These are phyloP conservation scores for Listrodromus nycthemerus DNA, from an alignment of 2,888 invertebrate species.

Conservation along the genomic window DNA sequence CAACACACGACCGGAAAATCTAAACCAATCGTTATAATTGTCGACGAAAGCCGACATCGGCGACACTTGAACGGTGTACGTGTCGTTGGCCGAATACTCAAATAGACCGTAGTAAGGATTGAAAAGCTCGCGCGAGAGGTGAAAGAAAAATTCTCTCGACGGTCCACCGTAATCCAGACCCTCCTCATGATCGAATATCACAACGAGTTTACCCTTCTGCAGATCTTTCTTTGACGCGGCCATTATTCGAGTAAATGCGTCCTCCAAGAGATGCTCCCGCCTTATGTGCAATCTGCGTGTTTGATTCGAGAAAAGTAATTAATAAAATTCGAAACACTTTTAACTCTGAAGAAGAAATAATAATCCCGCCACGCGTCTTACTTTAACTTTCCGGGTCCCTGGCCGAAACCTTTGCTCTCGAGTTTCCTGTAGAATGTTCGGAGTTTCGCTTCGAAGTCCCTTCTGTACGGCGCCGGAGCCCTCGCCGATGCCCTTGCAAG, in stretches of 20 bases:
- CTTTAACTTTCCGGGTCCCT: slow-evolving; percentile 98
- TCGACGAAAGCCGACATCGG: slow-evolving; percentile 99
- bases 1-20: slow-evolving; percentile 97
- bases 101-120: slow-evolving; percentile 99
- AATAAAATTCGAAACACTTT: not conserved
- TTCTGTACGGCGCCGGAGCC: slow-evolving; percentile 95
- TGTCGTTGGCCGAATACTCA: slow-evolving; percentile 99
- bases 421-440: slow-evolving; percentile 97
- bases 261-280: slow-evolving; percentile 96
- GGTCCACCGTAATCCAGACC: slow-evolving; percentile 99
- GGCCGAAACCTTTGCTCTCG: slow-evolving; percentile 98
- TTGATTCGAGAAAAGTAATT: not conserved
- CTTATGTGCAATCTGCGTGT: slow-evolving; percentile 93
- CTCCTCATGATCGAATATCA: slow-evolving; percentile 97
- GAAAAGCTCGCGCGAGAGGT: slow-evolving; percentile 98
- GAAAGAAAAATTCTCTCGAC: slow-evolving; percentile 98
- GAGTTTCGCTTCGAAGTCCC: slow-evolving; percentile 98
- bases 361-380: slow-evolving; percentile 85
- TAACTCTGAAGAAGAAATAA: not conserved
- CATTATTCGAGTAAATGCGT: slow-evolving; percentile 98
- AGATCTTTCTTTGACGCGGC: slow-evolving; percentile 97
- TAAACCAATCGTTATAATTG: slow-evolving; percentile 98
- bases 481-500: slow-evolving; percentile 91
- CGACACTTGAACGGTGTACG: slow-evolving; percentile 97
- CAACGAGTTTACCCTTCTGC: slow-evolving; percentile 97